Evolutionary conservation across 2,113 vertebrate species (phyloP).

Genomic region (Grammomys surdaster): DNA sequence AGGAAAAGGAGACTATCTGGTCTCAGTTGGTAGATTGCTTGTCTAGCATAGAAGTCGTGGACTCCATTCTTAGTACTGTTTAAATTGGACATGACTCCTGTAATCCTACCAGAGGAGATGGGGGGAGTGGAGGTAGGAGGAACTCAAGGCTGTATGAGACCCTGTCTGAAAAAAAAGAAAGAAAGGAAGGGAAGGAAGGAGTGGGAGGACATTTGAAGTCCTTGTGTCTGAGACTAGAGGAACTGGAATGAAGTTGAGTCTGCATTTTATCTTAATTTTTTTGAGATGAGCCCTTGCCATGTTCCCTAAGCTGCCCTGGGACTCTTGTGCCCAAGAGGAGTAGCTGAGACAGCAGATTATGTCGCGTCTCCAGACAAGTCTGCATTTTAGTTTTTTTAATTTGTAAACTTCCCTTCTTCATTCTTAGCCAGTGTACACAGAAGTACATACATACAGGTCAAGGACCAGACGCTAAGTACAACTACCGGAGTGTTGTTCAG

Average conservation of each 20-base stretch:
- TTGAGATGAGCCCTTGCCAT: background rate
- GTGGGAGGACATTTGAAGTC: background rate
- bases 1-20: conserved; percentile 9
- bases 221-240: background rate
- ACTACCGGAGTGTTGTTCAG: background rate
- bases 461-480: background rate
- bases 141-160: background rate
- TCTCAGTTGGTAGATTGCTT: background rate
- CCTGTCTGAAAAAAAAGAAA: background rate
- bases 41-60: background rate
- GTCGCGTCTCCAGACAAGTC: background rate
- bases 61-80: background rate
- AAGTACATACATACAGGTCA: background rate
- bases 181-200: background rate
- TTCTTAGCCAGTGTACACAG: background rate
- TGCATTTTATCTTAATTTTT: background rate
- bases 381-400: background rate
- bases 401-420: background rate
- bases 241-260: background rate
- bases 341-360: background rate
- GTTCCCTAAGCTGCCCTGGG: background rate
- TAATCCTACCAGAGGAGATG: background rate
- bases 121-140: background rate
- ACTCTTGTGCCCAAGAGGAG: background rate
- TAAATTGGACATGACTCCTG: background rate